Percentiles rank a stretch among this genome's conserved stretches.
Conservation (phyloP, 2,888 invertebrate genomes). For the Chrysopilus asiliformis region DNA sequence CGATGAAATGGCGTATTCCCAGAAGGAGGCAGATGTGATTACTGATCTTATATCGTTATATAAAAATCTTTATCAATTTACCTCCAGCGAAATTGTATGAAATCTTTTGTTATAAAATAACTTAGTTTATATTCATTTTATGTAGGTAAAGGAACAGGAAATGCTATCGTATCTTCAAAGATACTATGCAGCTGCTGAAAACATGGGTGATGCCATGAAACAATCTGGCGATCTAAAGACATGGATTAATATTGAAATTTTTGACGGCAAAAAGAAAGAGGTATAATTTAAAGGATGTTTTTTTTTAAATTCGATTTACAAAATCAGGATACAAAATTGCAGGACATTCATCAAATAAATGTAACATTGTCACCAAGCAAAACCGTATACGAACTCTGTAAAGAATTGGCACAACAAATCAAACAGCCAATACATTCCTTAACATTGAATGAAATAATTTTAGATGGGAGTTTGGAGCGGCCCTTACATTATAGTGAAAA, state of each 20-base stretch:
- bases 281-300: slow-evolving; percentile 26
- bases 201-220: slow-evolving; percentile 43
- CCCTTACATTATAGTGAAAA: slow-evolving; percentile 64
- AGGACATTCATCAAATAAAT: slow-evolving; percentile 33
- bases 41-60: slow-evolving; percentile 62
- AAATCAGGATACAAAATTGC: too few relatives aligned
- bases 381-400: slow-evolving; percentile 60
- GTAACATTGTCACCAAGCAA: slow-evolving; percentile 56
- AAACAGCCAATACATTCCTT: slow-evolving; percentile 51
- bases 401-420: slow-evolving; percentile 53
- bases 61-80: slow-evolving; percentile 66
- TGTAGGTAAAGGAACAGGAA: slow-evolving; percentile 46
- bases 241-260: slow-evolving; percentile 49
- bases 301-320: slow-evolving; percentile 44
- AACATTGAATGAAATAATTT: slow-evolving; percentile 67
- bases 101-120: neutral
- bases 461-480: slow-evolving; percentile 57
- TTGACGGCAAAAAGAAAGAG: slow-evolving; percentile 49
- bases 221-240: slow-evolving; percentile 68
- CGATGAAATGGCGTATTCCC: slow-evolving; percentile 36
- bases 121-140: neutral
- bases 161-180: slow-evolving; percentile 61
- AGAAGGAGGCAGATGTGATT: slow-evolving; percentile 59
- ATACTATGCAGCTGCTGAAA: slow-evolving; percentile 49
- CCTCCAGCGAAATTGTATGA: slow-evolving; percentile 56